A percentile compares a stretch with the other conserved stretches of the same genome.
These are phyloP conservation scores for Macroramphosus scolopax DNA, from an alignment of 2,797 vertebrate species.

Conservation along the genomic window DNA sequence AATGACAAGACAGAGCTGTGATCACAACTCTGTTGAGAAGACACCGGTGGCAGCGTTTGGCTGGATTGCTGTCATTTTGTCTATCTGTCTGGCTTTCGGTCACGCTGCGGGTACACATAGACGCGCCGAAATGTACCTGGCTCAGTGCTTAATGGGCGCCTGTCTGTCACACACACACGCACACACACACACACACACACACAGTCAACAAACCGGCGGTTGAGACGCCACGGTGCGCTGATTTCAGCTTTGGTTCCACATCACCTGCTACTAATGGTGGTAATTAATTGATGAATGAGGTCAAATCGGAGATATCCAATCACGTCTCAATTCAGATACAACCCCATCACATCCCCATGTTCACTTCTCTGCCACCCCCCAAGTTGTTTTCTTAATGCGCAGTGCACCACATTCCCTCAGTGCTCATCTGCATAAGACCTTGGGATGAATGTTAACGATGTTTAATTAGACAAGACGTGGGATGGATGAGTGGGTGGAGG, in stretches of 20 bases:
- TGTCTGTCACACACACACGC: constrained; percentile 54
- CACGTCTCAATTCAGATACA: constrained; percentile 79
- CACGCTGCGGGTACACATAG: constrained; percentile 36
- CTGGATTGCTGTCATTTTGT: constrained; percentile 70
- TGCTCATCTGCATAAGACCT: constrained; percentile 86
- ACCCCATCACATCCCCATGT: constrained; percentile 61
- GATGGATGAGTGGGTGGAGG: constrained; percentile 76
- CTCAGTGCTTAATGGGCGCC: constrained; percentile 53
- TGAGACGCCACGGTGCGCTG: constrained; percentile 64
- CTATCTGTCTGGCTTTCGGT: constrained; percentile 55
- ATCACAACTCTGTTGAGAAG: constrained; percentile 69
- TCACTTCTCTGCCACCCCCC: constrained; percentile 69
- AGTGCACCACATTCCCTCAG: constrained; percentile 79
- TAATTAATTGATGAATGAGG: constrained; percentile 85
- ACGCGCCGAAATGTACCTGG: constrained; percentile 38
- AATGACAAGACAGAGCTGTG: constrained; percentile 70
- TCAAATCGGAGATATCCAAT: constrained; percentile 81
- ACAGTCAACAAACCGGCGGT: constrained; percentile 60
- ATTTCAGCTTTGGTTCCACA: constrained; percentile 79
- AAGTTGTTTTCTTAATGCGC: constrained; percentile 82
- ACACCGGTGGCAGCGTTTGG: constrained; percentile 56
- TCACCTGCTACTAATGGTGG: constrained; percentile 77
- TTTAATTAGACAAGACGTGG: constrained; percentile 83
- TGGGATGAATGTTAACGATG: constrained; percentile 86
- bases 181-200: constrained; percentile 34